Conservation (phyloP, 2,113 vertebrate genomes). For the Dasypus novemcinctus region DNA sequence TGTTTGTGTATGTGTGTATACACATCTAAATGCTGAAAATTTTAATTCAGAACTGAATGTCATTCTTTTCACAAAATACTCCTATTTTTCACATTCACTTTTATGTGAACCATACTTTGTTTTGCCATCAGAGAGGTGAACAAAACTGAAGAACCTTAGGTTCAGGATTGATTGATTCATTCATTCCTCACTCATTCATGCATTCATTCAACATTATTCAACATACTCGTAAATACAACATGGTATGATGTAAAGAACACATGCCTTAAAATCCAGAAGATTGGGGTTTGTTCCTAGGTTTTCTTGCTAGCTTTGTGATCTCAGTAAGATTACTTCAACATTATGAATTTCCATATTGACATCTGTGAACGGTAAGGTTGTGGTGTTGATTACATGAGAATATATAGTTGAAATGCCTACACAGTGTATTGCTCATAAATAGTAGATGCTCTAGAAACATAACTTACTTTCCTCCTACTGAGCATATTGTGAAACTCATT, state of each 20-base stretch:
- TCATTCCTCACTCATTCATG: background rate
- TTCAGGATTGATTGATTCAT: background rate
- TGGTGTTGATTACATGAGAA: background rate
- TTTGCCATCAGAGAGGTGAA: conserved; percentile 80
- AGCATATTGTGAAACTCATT: background rate
- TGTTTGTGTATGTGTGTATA: background rate
- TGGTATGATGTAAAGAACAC: background rate
- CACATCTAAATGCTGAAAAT: background rate
- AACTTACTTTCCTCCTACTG: background rate
- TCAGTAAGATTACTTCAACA: background rate
- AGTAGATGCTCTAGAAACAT: background rate
- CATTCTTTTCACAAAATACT: conserved; percentile 76
- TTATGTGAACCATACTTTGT: conserved; percentile 81
- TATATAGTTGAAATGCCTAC: background rate
- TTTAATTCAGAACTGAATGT: conserved; percentile 26
- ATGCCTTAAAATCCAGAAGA: background rate
- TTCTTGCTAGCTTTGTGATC: background rate
- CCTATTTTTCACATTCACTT: conserved; percentile 77
- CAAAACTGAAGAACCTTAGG: conserved; percentile 75
- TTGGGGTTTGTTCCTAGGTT: background rate
- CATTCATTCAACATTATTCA: background rate
- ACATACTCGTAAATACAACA: too few species aligned
- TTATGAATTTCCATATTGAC: background rate
- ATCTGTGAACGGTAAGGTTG: background rate
- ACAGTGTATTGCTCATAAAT: background rate